Evolutionary conservation across 2,113 vertebrate species (phyloP), one percentile per base, ranked within the genome.

Genomic region (Propithecus coquereli): DNA sequence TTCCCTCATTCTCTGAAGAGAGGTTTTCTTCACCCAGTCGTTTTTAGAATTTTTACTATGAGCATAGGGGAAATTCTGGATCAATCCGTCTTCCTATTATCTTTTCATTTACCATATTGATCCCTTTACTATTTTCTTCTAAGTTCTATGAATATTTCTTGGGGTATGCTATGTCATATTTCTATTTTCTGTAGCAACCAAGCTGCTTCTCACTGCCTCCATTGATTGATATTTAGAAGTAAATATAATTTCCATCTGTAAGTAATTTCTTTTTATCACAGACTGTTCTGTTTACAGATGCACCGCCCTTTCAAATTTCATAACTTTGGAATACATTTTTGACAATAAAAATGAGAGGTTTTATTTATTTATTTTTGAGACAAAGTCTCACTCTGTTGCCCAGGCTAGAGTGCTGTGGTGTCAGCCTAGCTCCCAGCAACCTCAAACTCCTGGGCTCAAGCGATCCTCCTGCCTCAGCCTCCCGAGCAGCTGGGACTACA

Each of bases 241-340:
- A 95, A 92, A 65, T 27, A 57, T 45, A 94, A 61, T 65, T 92
- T 96, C 63, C 27, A 88, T n/a, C 61, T 95, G 65, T 43, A 80
- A 84, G 37, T 12, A 59, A 59, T 27, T 81, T 92, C 12, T 80
- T 40, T 25, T 95, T n/a, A 27, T 63, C 6, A 30, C 54, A 91
- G 50, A 70, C 10, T 57, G 2, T 68, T 80, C n/a, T 54, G 57
- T 50, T 61, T 50, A 18, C 59, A 73, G 27, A 50, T 57, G 9
- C 3, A 22, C 2, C 23, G 14, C 17, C 1, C 30, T 87, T 76
- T 90, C 63, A 73, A 59, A 85, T 57, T 83, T 73, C 25, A 61
- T 27, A 52, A 74, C 45, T 45, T 74, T 25, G 14, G 13, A 30
- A 74, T 43, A 73, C 43, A 14, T 27, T 73, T 73, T 9, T 37